Evolutionary conservation across 2,113 vertebrate species (phyloP), one percentile per base, ranked within the genome.

Genomic region (Eclectus roratus): DNA sequence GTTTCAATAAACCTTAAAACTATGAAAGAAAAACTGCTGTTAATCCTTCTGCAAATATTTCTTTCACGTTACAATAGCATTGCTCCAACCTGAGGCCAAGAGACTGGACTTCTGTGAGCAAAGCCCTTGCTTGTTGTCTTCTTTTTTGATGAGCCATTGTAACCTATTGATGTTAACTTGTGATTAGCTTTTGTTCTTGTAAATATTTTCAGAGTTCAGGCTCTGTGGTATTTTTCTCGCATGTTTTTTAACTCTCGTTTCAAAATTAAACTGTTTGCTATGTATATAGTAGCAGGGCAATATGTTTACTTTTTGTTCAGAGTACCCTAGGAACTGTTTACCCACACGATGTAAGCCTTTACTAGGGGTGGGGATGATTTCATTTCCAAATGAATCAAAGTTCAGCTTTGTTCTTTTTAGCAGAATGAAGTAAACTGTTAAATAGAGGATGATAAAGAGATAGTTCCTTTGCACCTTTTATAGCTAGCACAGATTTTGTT

Each of bases 391-490:
- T 97, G 97, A 98, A 97, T 98, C 98, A 97, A 95, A 53, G 64
- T 93, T 97, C 96, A 94, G 96, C 95, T 85, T 96, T 96, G 86
- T 91, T 83, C 60, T 96, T 96, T 94, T 83, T 56, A 97, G 94
- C 79, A 83, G 92, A 98, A 96, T 85, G 96, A 98, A 98, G 97
- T 98, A 98, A 99, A 98, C 98, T 97, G 97, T 99, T 98, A 98
- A 98, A 96, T 96, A 96, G 97, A 96, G 97, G 96, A 98, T 98
- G 98, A 98, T 98, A 98, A 98, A 98, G 96, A 97, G 97, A 94
- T 83, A 97, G 98, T 99, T 99, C 98, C 98, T 98, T 97, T 98
- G 97, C 96, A 98, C 97, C 98, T 97, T 98, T 98, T 98, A 97
- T 97, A 98, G 97, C 94, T 92, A 97, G 72, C 97, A 84, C 97